A percentile compares a stretch with the other conserved stretches of the same genome.
These are phyloP conservation scores for Lissonota sp. DNA, from an alignment of 2,888 invertebrate genomes.

Conservation along the genomic window DNA sequence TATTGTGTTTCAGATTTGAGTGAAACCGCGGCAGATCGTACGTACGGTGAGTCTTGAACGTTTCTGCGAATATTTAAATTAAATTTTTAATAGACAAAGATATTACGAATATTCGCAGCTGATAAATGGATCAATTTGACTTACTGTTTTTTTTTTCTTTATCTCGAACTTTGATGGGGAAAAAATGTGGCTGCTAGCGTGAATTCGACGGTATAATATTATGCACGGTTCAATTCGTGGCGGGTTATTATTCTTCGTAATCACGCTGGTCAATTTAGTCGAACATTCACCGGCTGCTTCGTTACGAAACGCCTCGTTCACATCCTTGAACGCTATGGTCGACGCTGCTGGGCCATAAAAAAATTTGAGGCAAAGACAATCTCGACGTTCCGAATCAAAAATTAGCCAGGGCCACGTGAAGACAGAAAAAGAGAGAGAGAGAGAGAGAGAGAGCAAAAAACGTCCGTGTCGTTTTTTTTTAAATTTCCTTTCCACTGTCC, in stretches of 20 bases:
- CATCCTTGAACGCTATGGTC: slow-evolving; percentile 52
- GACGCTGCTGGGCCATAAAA: slow-evolving; percentile 20
- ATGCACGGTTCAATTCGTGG: background rate
- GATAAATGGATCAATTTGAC: background rate
- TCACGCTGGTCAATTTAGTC: slow-evolving; percentile 23
- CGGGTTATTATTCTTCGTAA: background rate
- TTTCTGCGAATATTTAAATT: slow-evolving; percentile 17
- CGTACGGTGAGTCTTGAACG: slow-evolving; percentile 79
- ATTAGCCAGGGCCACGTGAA: slow-evolving; percentile 14
- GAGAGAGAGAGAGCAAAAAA: slow-evolving; percentile 58
- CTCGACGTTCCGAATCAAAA: slow-evolving; percentile 28
- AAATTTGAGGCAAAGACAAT: slow-evolving; percentile 36
- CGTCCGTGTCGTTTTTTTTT: slow-evolving; percentile 63
- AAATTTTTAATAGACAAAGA: slow-evolving; percentile 11
- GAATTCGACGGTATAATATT: too few species aligned
- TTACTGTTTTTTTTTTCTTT: background rate
- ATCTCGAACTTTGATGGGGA: background rate
- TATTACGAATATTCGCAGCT: background rate
- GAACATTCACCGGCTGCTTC: slow-evolving; percentile 13
- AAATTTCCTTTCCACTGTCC: slow-evolving; percentile 22
- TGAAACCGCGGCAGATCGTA: slow-evolving; percentile 80
- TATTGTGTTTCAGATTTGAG: slow-evolving; percentile 80
- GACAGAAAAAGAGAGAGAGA: slow-evolving; percentile 29
- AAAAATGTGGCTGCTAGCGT: background rate
- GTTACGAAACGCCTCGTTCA: slow-evolving; percentile 49